A percentile compares a stretch with the other conserved stretches of the same genome.
Evolutionary conservation across 2,797 vertebrate species (phyloP).

Genomic region (Chloroceryle inda): DNA sequence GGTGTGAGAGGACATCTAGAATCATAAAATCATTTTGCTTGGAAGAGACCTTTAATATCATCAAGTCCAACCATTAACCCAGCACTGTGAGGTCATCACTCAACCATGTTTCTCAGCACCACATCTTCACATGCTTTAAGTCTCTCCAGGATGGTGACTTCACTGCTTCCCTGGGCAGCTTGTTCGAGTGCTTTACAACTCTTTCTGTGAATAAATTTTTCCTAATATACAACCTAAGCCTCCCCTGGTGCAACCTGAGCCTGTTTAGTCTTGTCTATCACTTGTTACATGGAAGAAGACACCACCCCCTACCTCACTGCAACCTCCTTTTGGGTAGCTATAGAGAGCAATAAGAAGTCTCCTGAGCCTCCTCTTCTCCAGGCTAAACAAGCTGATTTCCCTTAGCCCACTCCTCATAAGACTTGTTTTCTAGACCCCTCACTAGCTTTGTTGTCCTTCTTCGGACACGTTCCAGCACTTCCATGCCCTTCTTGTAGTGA

Average conservation of each 20-base stretch:
- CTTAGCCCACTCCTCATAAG: too few relatives aligned
- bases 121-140: not conserved
- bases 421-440: not conserved
- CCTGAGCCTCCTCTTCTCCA: too few relatives aligned
- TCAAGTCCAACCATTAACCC: not conserved
- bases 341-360: too few relatives aligned
- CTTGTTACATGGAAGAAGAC: not conserved
- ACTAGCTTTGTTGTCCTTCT: not conserved
- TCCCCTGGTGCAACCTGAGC: not conserved
- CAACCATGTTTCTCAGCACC: not conserved
- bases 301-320: not conserved
- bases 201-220: too few relatives aligned
- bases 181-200: not conserved
- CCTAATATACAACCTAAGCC: too few relatives aligned
- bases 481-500: not conserved
- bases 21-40: not conserved
- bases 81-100: not conserved
- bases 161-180: not conserved
- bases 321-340: not conserved
- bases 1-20: not conserved
- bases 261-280: not conserved
- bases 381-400: too few relatives aligned
- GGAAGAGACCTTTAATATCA: not conserved
- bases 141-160: not conserved
- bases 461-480: not conserved